Percentiles rank a stretch among this genome's conserved stretches.
Conservation (phyloP, 2,113 vertebrate species). For the Colossoma macropomum region DNA sequence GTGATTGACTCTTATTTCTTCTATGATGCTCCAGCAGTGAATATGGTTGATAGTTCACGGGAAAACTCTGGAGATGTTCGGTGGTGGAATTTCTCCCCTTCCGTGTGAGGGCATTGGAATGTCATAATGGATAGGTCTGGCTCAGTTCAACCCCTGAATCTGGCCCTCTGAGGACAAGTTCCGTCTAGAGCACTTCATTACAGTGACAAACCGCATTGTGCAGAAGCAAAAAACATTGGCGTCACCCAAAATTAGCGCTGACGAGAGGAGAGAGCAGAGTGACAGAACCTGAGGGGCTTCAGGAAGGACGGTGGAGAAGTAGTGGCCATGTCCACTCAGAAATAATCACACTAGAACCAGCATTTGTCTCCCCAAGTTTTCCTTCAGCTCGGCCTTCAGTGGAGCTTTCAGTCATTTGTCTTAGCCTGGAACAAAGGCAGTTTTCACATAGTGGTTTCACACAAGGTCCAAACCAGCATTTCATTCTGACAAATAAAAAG, state of each 20-base stretch:
- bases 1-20: too few species aligned
- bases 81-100: neutral
- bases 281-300: conserved; percentile 35
- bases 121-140: neutral
- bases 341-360: conserved; percentile 21
- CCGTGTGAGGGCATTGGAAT: neutral
- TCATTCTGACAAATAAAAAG: neutral
- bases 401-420: conserved; percentile 23
- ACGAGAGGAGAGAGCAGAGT: conserved; percentile 25
- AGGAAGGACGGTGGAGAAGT: conserved; percentile 18
- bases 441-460: neutral
- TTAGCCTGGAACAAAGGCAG: neutral
- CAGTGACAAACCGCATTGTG: conserved; percentile 41
- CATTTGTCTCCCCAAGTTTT: conserved; percentile 32
- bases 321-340: conserved; percentile 6
- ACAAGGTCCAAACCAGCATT: neutral
- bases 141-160: neutral
- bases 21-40: too few species aligned
- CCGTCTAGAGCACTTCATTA: conserved; percentile 49
- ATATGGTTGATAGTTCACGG: too few species aligned
- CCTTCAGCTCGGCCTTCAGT: conserved; percentile 16
- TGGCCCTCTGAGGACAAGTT: conserved; percentile 35
- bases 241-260: conserved; percentile 30
- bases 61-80: too few species aligned
- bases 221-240: conserved; percentile 36